These are phyloP conservation scores for Achlya flavicornis DNA, from an alignment of 2,888 invertebrate species.

Conservation along the genomic window DNA sequence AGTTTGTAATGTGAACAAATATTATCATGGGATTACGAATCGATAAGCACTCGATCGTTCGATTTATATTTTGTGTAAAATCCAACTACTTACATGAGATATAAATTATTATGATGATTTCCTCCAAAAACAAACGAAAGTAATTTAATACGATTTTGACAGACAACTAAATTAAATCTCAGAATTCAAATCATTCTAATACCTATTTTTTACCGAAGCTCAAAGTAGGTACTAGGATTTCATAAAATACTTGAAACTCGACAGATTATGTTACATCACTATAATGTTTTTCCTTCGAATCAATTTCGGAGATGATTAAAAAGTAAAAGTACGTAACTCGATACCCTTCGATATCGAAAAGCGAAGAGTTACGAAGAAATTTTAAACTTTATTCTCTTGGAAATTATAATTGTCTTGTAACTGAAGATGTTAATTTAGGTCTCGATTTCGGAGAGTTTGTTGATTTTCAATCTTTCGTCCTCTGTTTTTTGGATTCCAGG, in stretches of 20 bases:
- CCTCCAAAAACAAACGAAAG: too few species aligned
- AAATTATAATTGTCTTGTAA: slow-evolving; percentile 32
- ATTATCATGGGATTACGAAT: too few species aligned
- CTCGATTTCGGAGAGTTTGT: slow-evolving; percentile 30
- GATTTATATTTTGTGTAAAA: too few species aligned
- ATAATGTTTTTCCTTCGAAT: not conserved
- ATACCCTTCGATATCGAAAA: slow-evolving; percentile 10
- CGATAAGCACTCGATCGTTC: too few species aligned
- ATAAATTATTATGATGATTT: too few species aligned
- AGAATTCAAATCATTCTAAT: too few species aligned
- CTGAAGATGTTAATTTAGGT: slow-evolving; percentile 36
- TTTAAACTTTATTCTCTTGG: slow-evolving; percentile 16
- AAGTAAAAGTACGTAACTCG: slow-evolving; percentile 7
- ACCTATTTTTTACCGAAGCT: too few species aligned
- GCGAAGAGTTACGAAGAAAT: slow-evolving; percentile 9
- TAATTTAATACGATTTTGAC: too few species aligned
- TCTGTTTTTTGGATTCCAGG: not conserved
- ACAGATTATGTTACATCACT: not conserved
- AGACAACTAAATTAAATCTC: too few species aligned
- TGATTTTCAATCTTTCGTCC: slow-evolving; percentile 30
- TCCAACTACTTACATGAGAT: too few species aligned
- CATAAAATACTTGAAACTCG: not conserved
- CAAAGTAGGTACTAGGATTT: too few species aligned
- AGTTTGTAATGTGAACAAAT: not conserved
- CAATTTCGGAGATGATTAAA: slow-evolving; percentile 12